phyloP scores from a whole-genome alignment of 1,140 invertebrate genomes.

The Bradysia coprophila region DNA sequence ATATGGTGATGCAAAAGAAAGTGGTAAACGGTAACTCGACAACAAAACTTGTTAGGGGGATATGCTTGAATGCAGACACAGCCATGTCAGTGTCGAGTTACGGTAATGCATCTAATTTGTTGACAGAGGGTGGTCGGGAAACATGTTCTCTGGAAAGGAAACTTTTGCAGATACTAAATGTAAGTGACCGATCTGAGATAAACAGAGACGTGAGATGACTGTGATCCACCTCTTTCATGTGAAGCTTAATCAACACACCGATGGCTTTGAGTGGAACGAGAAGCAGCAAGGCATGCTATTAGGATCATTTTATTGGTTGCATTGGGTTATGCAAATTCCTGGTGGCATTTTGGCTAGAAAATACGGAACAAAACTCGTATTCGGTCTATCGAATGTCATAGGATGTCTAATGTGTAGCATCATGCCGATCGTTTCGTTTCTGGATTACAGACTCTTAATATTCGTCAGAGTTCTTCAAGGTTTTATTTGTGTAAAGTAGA shows the following conservation, averaged over 20 bases:
- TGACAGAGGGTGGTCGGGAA: slow-evolving; percentile 15
- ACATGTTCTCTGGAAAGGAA: not conserved
- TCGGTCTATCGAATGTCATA: slow-evolving; percentile 45
- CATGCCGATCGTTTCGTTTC: slow-evolving; percentile 42
- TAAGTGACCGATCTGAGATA: too few relatives aligned
- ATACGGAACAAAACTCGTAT: slow-evolving; percentile 51
- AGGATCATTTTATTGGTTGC: slow-evolving; percentile 56
- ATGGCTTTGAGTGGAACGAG: slow-evolving; percentile 35
- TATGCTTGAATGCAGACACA: not conserved
- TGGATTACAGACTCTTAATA: slow-evolving; percentile 38
- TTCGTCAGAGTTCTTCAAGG: slow-evolving; percentile 49
- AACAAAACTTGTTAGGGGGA: too few relatives aligned
- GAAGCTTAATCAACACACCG: not conserved
- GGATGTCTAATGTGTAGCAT: slow-evolving; percentile 48
- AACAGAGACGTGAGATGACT: not conserved
- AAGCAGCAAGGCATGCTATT: slow-evolving; percentile 45
- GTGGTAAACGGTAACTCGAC: too few relatives aligned
- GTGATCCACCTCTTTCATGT: not conserved
- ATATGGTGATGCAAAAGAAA: slow-evolving; percentile 42
- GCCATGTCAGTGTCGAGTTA: slow-evolving; percentile 5
- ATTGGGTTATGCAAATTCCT: slow-evolving; percentile 52
- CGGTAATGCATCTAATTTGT: slow-evolving; percentile 14
- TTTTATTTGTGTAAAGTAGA: slow-evolving; percentile 40
- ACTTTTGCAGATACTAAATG: too few relatives aligned
- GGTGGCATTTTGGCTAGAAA: slow-evolving; percentile 48